phyloP scores from a whole-genome alignment of 2,888 invertebrate genomes.

The Abrostola tripartita region DNA sequence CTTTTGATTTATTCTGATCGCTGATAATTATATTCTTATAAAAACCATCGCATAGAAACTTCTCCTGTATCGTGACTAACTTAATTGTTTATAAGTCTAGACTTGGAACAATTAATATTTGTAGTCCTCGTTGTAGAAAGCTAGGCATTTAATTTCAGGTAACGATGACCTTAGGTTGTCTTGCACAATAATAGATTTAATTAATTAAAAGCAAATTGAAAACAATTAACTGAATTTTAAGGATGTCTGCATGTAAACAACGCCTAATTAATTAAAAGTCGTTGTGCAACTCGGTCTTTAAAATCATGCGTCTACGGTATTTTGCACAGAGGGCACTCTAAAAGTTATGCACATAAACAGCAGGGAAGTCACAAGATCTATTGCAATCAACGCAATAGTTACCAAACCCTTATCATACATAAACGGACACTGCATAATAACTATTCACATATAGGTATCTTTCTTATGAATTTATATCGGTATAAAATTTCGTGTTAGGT shows the following conservation, averaged over 20 bases:
- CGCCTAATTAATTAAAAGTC: neutral
- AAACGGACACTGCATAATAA: slow-evolving; percentile 12
- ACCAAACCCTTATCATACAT: slow-evolving; percentile 23
- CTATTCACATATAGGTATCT: no score
- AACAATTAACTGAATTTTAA: neutral
- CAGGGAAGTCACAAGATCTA: slow-evolving; percentile 40
- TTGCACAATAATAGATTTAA: no score
- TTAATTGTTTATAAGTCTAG: no score
- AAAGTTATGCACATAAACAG: slow-evolving; percentile 13
- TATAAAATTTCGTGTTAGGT: slow-evolving; percentile 47
- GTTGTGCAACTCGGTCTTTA: neutral
- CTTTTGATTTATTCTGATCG: no score
- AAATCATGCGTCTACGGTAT: slow-evolving; percentile 3
- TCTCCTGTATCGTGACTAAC: no score
- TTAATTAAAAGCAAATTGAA: no score
- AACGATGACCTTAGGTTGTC: no score
- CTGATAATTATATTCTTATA: no score
- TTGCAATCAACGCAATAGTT: slow-evolving; percentile 37
- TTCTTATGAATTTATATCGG: slow-evolving; percentile 52
- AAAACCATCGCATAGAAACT: no score
- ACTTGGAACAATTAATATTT: no score
- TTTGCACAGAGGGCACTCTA: neutral
- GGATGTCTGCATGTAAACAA: neutral
- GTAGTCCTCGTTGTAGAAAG: no score
- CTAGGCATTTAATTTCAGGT: no score